A percentile compares a stretch with the other conserved stretches of the same genome.
Evolutionary conservation across 92 coral and sea anemone genomes (phyloP).

Genomic region (Porites lobata): DNA sequence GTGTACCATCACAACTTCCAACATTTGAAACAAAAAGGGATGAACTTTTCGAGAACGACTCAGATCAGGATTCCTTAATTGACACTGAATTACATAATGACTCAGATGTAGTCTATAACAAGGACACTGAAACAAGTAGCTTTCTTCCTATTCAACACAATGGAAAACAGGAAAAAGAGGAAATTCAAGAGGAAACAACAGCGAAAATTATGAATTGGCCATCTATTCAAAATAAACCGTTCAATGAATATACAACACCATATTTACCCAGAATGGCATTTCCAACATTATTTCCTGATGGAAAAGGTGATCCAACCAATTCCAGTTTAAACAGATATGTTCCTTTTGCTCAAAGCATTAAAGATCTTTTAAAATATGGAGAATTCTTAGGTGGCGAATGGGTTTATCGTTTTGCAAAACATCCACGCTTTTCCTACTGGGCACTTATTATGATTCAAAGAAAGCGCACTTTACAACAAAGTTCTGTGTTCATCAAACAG

Average conservation of each 20-base stretch:
- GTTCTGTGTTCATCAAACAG: constrained; percentile 61
- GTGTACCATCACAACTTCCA: constrained; percentile 50
- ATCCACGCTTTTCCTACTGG: constrained; percentile 79
- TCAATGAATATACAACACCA: too few relatives aligned
- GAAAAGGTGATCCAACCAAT: constrained; percentile 5
- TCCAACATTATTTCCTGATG: neutral
- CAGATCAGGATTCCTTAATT: constrained; percentile 66
- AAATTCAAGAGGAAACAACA: constrained; percentile 54
- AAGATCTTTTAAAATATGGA: constrained; percentile 68
- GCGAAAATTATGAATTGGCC: constrained; percentile 60
- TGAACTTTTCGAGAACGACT: constrained; percentile 11
- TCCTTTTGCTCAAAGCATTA: constrained; percentile 48
- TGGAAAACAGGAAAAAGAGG: constrained; percentile 60
- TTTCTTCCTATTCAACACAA: constrained; percentile 53
- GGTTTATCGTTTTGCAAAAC: constrained; percentile 70
- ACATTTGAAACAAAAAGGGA: constrained; percentile 63
- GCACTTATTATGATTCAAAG: constrained; percentile 78
- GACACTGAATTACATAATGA: constrained; percentile 7
- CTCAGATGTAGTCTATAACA: constrained; percentile 53
- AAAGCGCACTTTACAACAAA: constrained; percentile 74
- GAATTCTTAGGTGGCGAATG: constrained; percentile 57
- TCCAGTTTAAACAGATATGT: constrained; percentile 56
- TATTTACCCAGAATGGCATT: too few relatives aligned
- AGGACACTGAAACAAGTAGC: constrained; percentile 66
- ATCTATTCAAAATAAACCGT: neutral